Conservation (phyloP, 2,113 vertebrate species). For the Donacobius atricapilla region DNA sequence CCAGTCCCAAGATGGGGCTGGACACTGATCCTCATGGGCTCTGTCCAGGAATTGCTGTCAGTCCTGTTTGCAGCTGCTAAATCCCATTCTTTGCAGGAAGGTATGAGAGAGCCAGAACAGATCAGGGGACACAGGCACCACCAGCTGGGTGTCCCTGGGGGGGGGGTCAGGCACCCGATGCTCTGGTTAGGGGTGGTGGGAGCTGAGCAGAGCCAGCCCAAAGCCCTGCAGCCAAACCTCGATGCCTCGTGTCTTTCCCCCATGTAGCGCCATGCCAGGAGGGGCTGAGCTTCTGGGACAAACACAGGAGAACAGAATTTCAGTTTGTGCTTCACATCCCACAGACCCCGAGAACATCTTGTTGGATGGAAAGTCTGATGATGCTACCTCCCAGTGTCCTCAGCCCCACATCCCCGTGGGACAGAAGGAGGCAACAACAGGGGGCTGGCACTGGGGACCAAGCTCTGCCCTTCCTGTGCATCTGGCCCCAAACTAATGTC, state of each 20-base stretch:
- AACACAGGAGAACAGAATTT: not conserved
- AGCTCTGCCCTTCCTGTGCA: not conserved
- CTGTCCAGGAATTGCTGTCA: rapidly evolving
- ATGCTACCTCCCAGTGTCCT: not conserved
- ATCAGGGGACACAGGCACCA: rapidly evolving
- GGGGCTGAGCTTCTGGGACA: not conserved
- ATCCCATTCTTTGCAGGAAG: not conserved
- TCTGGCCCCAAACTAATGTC: not conserved
- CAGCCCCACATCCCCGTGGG: rapidly evolving
- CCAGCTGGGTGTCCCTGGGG: not conserved
- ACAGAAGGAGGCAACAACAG: not conserved
- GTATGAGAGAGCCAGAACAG: not conserved
- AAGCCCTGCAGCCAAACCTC: not conserved
- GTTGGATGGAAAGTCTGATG: not conserved
- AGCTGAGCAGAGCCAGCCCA: not conserved
- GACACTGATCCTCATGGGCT: not conserved
- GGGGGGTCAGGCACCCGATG: not conserved
- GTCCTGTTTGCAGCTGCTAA: not conserved
- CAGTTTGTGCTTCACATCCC: not conserved
- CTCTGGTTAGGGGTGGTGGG: not conserved
- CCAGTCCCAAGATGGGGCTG: not conserved
- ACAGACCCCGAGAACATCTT: not conserved
- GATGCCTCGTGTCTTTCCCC: not conserved
- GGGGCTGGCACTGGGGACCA: not conserved
- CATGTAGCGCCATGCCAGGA: rapidly evolving